Conservation (phyloP, 2,113 vertebrate genomes). For the Astatoreochromis straeleni region DNA sequence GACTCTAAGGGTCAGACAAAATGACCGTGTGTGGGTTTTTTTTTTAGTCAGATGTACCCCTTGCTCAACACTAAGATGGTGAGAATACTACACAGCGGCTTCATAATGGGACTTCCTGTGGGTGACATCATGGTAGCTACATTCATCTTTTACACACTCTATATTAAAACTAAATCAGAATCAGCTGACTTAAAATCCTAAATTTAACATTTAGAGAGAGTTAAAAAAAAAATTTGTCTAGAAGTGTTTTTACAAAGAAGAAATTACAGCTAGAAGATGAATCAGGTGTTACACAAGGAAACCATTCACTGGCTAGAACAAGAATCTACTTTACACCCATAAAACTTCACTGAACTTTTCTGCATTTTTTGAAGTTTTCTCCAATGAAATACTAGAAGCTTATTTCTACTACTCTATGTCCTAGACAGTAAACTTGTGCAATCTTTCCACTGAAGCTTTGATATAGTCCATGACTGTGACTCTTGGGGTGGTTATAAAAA, state of each 20-base stretch:
- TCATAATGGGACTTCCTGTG: not conserved
- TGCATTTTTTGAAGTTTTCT: not conserved
- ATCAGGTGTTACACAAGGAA: not conserved
- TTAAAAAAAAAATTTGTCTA: not conserved
- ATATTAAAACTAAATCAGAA: fast-evolving
- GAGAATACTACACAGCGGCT: fast-evolving
- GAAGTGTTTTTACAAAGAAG: not conserved
- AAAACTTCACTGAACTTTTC: fast-evolving
- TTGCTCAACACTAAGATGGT: not conserved
- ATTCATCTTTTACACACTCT: fast-evolving
- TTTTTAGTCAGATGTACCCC: not conserved
- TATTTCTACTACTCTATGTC: fast-evolving
- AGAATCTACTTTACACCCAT: not conserved
- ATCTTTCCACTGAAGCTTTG: not conserved
- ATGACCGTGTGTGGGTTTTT: fast-evolving
- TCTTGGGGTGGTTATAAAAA: not conserved
- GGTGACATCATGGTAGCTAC: not conserved
- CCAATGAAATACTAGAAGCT: not conserved
- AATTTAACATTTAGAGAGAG: not conserved
- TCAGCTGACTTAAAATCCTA: not conserved
- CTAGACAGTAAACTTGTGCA: not conserved
- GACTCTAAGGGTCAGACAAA: not conserved
- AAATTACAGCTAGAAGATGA: not conserved
- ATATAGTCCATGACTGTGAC: not conserved
- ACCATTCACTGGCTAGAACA: not conserved